phyloP scores from a whole-genome alignment of 1,140 invertebrate genomes.

The Sogatella furcifera region DNA sequence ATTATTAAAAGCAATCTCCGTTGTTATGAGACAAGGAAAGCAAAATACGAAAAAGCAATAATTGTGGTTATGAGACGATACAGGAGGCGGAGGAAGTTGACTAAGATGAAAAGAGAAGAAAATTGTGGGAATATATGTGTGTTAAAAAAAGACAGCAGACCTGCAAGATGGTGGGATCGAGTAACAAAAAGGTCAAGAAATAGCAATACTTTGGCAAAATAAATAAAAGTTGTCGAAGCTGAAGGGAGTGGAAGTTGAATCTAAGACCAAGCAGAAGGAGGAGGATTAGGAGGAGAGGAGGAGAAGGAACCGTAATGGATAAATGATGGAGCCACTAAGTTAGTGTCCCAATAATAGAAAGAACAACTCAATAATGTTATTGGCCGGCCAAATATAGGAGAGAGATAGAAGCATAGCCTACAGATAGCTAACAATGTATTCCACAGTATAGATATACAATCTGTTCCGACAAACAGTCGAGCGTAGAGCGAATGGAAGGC shows the following conservation, averaged over 20 bases:
- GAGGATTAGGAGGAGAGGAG: background rate
- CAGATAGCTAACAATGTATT: background rate
- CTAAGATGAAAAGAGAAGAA: no score
- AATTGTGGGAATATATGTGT: no score
- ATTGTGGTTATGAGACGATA: no score
- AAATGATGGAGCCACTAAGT: conserved; percentile 15
- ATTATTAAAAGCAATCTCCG: background rate
- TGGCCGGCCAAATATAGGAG: conserved; percentile 12
- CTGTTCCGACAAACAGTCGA: no score
- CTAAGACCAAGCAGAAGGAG: no score
- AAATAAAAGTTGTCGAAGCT: background rate
- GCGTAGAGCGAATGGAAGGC: no score
- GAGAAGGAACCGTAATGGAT: background rate
- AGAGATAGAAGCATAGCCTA: no score
- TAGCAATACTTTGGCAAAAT: background rate
- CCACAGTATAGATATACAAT: background rate
- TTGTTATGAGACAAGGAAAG: no score
- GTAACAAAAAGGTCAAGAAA: conserved; percentile 2
- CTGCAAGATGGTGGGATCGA: conserved; percentile 1
- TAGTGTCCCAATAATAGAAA: conserved; percentile 19
- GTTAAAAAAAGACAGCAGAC: background rate
- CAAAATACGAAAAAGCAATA: background rate
- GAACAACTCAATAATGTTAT: conserved; percentile 23
- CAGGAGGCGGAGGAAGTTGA: no score
- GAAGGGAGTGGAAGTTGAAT: background rate